phyloP scores from a whole-genome alignment of 2,888 invertebrate species.

The Spatulosminthurus flaviceps region DNA sequence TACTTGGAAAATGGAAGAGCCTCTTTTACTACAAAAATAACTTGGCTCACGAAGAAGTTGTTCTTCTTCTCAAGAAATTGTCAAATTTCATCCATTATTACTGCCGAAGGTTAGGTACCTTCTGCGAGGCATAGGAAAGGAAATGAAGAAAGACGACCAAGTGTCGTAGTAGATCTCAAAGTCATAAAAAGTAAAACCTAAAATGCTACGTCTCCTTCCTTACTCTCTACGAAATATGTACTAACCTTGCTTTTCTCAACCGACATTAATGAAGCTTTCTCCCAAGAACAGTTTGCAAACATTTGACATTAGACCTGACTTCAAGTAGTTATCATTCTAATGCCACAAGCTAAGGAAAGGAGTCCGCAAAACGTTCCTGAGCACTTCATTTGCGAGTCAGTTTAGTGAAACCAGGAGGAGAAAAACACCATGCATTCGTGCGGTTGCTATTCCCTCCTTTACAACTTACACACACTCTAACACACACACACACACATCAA shows the following conservation, averaged over 20 bases:
- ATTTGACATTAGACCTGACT: conserved; percentile 29
- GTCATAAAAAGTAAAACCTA: not conserved
- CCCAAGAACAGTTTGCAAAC: conserved; percentile 30
- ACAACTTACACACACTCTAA: not conserved
- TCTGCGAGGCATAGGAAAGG: not conserved
- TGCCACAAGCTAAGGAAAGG: not conserved
- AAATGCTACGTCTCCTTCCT: too few relatives aligned
- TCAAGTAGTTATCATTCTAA: conserved; percentile 13
- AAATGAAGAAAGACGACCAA: not conserved
- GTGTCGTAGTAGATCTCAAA: not conserved
- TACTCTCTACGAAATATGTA: too few relatives aligned
- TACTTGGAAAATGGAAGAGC: too few relatives aligned
- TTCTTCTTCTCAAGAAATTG: not conserved
- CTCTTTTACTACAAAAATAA: too few relatives aligned
- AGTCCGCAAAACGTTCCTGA: not conserved
- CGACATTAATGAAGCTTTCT: not conserved
- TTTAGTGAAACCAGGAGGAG: too few relatives aligned
- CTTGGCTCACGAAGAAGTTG: not conserved
- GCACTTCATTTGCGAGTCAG: not conserved
- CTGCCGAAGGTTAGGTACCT: not conserved
- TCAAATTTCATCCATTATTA: conserved; percentile 13
- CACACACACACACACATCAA: too few relatives aligned
- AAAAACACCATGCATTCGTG: not conserved
- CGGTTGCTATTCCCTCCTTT: too few relatives aligned
- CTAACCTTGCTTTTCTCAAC: conserved; percentile 20